phyloP scores from a whole-genome alignment of 2,113 vertebrate genomes.

The Peromyscus californicus region DNA sequence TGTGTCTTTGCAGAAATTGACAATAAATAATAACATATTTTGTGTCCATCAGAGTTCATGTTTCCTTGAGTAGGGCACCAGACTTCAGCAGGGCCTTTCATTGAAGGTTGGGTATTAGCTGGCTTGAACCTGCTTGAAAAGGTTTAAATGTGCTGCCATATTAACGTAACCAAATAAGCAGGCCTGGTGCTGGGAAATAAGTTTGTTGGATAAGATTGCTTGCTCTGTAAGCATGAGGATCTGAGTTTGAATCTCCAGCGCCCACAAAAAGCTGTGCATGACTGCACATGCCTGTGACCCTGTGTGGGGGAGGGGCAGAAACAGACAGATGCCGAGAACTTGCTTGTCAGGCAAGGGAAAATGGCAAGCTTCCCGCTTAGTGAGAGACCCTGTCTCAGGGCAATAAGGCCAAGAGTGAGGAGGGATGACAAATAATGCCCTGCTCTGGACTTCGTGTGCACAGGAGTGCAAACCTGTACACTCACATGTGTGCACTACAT shows the following conservation, averaged over 20 bases:
- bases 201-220: not conserved
- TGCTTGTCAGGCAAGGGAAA: not conserved
- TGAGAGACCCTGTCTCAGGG: not conserved
- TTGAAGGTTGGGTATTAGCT: not conserved
- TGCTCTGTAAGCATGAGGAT: not conserved
- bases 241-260: not conserved
- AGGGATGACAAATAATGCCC: not conserved
- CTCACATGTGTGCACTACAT: not conserved
- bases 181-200: not conserved
- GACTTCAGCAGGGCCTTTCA: not conserved
- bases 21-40: conserved; percentile 94
- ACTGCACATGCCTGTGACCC: not conserved
- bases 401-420: not conserved
- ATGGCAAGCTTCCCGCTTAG: not conserved
- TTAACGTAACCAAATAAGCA: not conserved
- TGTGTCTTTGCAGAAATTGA: conserved; percentile 91
- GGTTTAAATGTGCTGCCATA: not conserved
- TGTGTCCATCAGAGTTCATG: conserved; percentile 85
- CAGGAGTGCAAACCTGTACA: not conserved
- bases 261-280: not conserved
- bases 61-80: not conserved
- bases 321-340: not conserved
- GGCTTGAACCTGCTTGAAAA: not conserved
- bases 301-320: not conserved
- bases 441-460: not conserved